Percentiles rank a stretch among this genome's conserved stretches.
These are phyloP conservation scores for Brachyhypopomus occidentalis DNA, from an alignment of 2,113 vertebrate genomes.

Conservation along the genomic window DNA sequence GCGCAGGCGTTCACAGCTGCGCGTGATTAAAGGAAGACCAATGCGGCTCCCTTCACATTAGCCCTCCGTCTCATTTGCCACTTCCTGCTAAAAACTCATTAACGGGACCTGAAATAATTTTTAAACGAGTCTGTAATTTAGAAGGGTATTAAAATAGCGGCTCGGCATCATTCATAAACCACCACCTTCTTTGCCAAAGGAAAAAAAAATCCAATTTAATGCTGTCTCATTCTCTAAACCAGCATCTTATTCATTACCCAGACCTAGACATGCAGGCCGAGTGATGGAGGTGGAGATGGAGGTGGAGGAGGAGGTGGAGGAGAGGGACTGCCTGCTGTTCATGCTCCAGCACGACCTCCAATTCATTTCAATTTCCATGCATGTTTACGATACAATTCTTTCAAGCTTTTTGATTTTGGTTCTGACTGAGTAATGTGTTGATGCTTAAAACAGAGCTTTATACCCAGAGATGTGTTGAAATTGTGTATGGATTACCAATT, in stretches of 20 bases:
- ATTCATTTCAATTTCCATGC: not conserved
- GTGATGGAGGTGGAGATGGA: constrained; percentile 49
- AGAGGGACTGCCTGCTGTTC: constrained; percentile 44
- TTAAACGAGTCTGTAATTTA: constrained; percentile 77
- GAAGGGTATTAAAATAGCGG: constrained; percentile 74
- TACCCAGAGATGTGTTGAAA: not conserved
- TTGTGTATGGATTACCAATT: not conserved
- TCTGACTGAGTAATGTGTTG: not conserved
- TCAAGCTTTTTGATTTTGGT: not conserved
- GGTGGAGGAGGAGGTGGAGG: constrained; percentile 49
- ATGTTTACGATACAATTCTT: not conserved
- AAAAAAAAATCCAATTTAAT: constrained; percentile 77
- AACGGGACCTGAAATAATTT: constrained; percentile 68
- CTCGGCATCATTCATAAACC: constrained; percentile 69
- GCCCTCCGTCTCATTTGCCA: constrained; percentile 70
- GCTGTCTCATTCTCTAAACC: constrained; percentile 73
- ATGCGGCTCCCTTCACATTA: constrained; percentile 65
- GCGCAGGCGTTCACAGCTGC: constrained; percentile 42
- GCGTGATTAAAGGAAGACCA: constrained; percentile 68
- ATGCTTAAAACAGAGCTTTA: not conserved
- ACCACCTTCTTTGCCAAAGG: constrained; percentile 66
- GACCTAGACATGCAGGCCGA: constrained; percentile 55
- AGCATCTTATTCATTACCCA: constrained; percentile 72
- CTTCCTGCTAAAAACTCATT: constrained; percentile 70
- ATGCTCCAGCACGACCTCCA: constrained; percentile 2